Evolutionary conservation across 2,888 invertebrate species (phyloP), one percentile per base, ranked within the genome.

Genomic region (Formica aserva): DNA sequence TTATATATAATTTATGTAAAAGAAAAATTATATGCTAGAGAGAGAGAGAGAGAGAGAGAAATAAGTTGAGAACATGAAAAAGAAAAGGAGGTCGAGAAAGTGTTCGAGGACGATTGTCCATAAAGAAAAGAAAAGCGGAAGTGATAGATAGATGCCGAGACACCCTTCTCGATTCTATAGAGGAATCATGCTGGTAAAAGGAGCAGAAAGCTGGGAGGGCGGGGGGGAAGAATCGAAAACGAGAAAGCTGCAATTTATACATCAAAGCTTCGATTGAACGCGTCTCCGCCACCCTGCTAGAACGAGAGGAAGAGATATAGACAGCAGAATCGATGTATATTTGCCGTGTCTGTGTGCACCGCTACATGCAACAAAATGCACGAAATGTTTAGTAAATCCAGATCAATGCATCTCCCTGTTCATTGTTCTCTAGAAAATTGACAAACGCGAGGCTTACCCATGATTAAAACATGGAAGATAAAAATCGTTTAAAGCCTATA

Each of bases 231-330:
- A 84, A 89, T 90, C 89, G 89, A 89, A 90, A 87, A 90, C 85
- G 89, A 90, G 87, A 89, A 86, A 90, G 87, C 86, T 87, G 87
- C 90, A 90, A 91, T 91, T 91, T 91, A 91, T 91, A 89, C 91
- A 91, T 91, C 91, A 91, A 91, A 91, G 91, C 90, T 87, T 87
- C 89, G 89, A 91, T 91, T 91, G 91, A 90, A 90, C 88, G 89
- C 89, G 86, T 87, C 89, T 86, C 86, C 88, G 83, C 86, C 72
- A 57, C 78, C 82, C 85, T 83, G 85, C 65, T 84, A 88, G 87
- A 88, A 88, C 71, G 62, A 41, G 85, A 87, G 83, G 76, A 87
- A 86, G 81, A 90, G 85, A 86, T 85, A 85, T 87, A 83, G 83
- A 72, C 84, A 74, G 83, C 71, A 66, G 84, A 85, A 85, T 88